phyloP scores from a whole-genome alignment of 2,113 vertebrate genomes.

The Shinisaurus crocodilurus region DNA sequence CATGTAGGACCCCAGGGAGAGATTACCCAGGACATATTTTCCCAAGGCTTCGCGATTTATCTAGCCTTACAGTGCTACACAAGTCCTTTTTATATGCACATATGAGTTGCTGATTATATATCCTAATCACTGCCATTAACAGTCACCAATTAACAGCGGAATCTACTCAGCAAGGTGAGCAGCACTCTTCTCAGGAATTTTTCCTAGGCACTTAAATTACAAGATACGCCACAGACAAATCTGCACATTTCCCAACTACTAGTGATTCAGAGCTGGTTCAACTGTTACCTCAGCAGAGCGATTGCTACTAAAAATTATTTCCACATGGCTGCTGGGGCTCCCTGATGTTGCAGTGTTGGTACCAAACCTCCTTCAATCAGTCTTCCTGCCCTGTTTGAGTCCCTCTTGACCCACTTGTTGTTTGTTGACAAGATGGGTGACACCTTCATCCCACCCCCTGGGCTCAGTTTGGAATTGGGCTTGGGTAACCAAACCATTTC shows the following conservation, averaged over 20 bases:
- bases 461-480: background rate
- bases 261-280: background rate
- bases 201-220: conserved; percentile 56
- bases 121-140: conserved; percentile 48
- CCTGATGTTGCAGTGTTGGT: background rate
- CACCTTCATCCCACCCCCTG: too few relatives aligned
- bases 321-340: background rate
- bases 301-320: background rate
- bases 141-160: conserved; percentile 56
- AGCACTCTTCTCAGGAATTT: conserved; percentile 43
- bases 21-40: conserved; percentile 35
- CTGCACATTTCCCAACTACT: conserved; percentile 26
- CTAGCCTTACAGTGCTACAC: conserved; percentile 47
- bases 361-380: background rate
- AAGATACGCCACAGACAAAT: background rate
- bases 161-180: conserved; percentile 25
- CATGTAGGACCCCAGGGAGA: conserved; percentile 62
- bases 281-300: background rate
- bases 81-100: conserved; percentile 57
- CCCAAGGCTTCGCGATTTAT: conserved; percentile 63
- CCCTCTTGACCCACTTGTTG: background rate
- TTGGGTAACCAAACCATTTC: background rate
- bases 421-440: background rate
- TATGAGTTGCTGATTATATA: conserved; percentile 27
- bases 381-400: background rate